Base-by-base conservation (phyloP, 2,113 vertebrate species). In the Leptodactylus fuscus region DNA sequence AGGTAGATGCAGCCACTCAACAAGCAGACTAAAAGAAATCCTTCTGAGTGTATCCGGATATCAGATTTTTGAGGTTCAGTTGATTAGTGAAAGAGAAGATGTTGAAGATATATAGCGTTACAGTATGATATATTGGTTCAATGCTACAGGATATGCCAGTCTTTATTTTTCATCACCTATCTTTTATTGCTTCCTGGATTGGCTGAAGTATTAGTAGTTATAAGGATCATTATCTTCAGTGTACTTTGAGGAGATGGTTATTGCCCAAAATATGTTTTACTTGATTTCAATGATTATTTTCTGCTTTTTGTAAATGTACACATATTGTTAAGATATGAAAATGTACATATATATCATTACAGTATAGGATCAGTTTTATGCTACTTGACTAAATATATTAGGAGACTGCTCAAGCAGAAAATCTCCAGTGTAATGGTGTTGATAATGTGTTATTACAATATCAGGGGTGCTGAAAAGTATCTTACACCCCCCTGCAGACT, bases 1-100 rank as follows among this genome's bases (percentile, higher is more conserved):
- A 65, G 29, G 70, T 90, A 88, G 92, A 84, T 41, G 88, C 81
- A 94, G 91, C 92, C n/a, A 90, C 89, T 93, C 92, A 92, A 86
- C 83, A 92, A 92, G 91, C 91, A 89, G 86, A 88, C 74, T 91
- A 91, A 91, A 22, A 78, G 29, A 67, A 20, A 13, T 62, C 20
- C 15, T 44, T 41, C 55, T 44, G 34, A 46, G 16, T 38, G 13
- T 16, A 53, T 11, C 12, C 12, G 49, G 20, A 51, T 34, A 79
- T 62, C 38, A 16, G 53, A 62, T 62, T 41, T 80, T 58, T 48
- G 53, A 55, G 55, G 36, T 38, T 60, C 55, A 18, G 6, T 44
- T 22, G 51, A 60, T 5, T 60, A 67, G 34, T 13, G n/a, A 55
- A 53, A 75, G 10, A 83, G 24, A 75, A 75, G 11, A 41, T 13